Evolutionary conservation across 2,797 vertebrate species (phyloP).

Genomic region (Myotis planiceps): DNA sequence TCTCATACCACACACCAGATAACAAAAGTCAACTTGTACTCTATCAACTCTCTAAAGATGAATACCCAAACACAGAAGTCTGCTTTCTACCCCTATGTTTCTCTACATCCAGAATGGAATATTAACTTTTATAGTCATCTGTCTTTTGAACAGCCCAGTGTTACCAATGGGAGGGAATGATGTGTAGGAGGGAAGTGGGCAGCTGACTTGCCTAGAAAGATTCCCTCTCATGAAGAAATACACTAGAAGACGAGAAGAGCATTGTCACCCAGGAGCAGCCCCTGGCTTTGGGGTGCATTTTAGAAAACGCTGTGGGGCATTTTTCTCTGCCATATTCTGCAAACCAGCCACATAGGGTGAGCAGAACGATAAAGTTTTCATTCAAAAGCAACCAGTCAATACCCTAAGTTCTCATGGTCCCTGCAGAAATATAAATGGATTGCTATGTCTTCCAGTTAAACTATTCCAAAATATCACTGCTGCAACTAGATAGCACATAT

Average conservation of each 20-base stretch:
- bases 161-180: neutral
- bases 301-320: neutral
- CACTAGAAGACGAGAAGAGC: neutral
- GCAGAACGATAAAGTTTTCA: conserved; percentile 37
- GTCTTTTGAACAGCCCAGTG: neutral
- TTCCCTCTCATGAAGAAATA: neutral
- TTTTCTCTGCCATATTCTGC: neutral
- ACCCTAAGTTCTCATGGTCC: neutral
- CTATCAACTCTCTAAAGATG: conserved; percentile 25
- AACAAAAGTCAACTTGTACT: conserved; percentile 33
- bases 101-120: neutral
- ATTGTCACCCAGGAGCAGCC: neutral
- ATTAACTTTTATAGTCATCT: neutral
- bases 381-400: conserved; percentile 43
- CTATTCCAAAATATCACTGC: neutral
- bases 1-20: neutral
- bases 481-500: neutral
- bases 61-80: conserved; percentile 53
- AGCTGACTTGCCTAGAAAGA: neutral
- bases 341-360: neutral
- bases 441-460: conserved; percentile 7
- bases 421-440: neutral
- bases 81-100: neutral
- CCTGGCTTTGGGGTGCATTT: neutral
- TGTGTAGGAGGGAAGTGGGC: neutral